These are phyloP conservation scores for Lymantria monacha DNA, from an alignment of 2,888 invertebrate genomes.

Conservation along the genomic window DNA sequence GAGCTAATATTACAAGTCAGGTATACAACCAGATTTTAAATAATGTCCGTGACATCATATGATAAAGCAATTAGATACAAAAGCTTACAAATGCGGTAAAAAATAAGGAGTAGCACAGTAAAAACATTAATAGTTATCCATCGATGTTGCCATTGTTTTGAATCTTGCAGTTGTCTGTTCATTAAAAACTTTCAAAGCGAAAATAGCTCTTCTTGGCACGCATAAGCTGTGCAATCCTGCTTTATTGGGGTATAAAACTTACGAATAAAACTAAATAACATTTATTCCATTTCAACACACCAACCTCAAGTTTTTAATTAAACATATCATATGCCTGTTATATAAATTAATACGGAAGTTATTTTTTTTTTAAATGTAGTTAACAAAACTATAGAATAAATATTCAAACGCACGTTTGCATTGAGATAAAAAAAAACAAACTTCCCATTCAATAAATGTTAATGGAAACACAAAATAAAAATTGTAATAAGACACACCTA, in stretches of 20 bases:
- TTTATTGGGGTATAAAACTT: conserved; percentile 22
- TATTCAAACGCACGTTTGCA: background rate
- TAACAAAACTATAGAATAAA: background rate
- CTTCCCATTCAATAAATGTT: conserved; percentile 11
- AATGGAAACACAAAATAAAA: conserved; percentile 5
- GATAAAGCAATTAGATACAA: conserved; percentile 5
- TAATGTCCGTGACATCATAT: background rate
- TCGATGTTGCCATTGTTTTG: conserved; percentile 13
- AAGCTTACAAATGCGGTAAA: conserved; percentile 8
- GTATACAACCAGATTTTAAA: background rate
- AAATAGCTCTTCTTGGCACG: conserved; percentile 30
- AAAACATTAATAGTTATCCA: conserved; percentile 12
- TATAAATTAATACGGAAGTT: conserved; percentile 13
- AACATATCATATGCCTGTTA: background rate
- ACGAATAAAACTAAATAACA: conserved; percentile 12
- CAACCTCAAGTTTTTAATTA: conserved; percentile 5
- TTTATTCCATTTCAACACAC: conserved; percentile 16
- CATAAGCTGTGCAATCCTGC: conserved; percentile 48
- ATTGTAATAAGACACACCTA: conserved; percentile 51
- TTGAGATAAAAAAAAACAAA: conserved; percentile 12
- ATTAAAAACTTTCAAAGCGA: conserved; percentile 25
- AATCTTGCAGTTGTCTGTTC: conserved; percentile 21
- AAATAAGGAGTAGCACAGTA: conserved; percentile 3
- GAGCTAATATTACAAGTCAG: background rate
- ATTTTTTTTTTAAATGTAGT: conserved; percentile 5